Evolutionary conservation across 1,140 invertebrate species (phyloP).

Genomic region (Habropoda laboriosa): DNA sequence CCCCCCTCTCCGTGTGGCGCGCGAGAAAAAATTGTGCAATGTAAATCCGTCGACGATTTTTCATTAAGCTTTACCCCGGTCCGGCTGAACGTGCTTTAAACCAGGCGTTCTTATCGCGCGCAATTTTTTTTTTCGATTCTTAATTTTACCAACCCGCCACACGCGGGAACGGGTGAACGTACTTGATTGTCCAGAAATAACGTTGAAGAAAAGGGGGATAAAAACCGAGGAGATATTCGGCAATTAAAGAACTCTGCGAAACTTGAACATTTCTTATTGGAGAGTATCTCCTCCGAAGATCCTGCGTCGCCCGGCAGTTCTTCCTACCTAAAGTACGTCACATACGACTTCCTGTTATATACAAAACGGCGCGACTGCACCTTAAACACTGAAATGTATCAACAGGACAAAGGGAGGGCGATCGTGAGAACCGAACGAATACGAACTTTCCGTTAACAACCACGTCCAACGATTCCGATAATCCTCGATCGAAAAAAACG

Average conservation of each 20-base stretch:
- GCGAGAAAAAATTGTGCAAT: background rate
- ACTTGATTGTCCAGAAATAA: background rate
- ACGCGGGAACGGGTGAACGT: no score
- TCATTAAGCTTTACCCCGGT: conserved; percentile 16
- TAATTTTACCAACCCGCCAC: background rate
- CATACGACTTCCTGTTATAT: no score
- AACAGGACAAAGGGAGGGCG: no score
- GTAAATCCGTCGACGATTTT: conserved; percentile 32
- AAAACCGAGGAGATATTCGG: background rate
- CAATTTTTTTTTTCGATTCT: conserved; percentile 1
- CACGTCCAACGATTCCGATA: background rate
- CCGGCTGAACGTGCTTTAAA: background rate
- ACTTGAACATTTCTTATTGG: no score
- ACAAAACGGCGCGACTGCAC: no score
- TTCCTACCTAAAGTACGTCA: no score
- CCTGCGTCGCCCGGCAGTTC: no score
- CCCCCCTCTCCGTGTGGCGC: background rate
- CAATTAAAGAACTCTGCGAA: background rate
- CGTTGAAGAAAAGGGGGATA: background rate
- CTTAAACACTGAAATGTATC: no score
- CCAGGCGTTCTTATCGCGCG: conserved; percentile 6
- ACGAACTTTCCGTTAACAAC: background rate
- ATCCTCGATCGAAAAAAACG: background rate
- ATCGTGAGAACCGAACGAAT: background rate
- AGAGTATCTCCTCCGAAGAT: no score